Evolutionary conservation across 2,113 vertebrate species (phyloP), one percentile per base, ranked within the genome.

Genomic region (Phoxinus phoxinus): DNA sequence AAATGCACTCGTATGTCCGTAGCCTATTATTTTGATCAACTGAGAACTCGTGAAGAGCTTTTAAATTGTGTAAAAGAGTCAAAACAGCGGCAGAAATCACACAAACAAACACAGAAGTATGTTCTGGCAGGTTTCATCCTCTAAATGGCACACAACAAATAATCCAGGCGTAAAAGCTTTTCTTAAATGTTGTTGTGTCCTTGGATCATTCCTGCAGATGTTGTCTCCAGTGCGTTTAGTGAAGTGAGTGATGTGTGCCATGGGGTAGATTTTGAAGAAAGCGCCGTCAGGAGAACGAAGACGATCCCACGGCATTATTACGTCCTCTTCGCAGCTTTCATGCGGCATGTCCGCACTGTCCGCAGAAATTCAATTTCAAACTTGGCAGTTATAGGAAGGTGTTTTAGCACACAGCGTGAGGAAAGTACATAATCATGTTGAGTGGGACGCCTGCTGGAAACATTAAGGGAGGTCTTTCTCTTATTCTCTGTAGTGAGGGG

Each of bases 321-420:
- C 6, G 0, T 19, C 1, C 37, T 48, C 44, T 19, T 51, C 44
- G 12, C 56, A 48, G 35, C 41, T 67, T 65, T 81, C 12, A 30
- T 6, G 61, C 4, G 13, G 25, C 79, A 30, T 46, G n/a, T 11
- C 37, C 4, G 5, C 2, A 19, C 78, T 9, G 37, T 63, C 35
- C 17, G 7, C 25, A 32, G 13, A 63, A 67, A 67, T 81, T 46
- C 53, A 41, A 32, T 65, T 81, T 44, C 13, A n/a, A 32, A 32
- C n/a, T 81, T 81, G 78, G 59, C 78, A 51, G 61, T 23, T 25
- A 44, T 81, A 21, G 15, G 44, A 81, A 67, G 79, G 79, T 81
- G 61, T 81, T 81, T 69, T 81, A 76, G 25, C 19, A 59, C 89
- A 83, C 89, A 86, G 89, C 46, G 5, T 74, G 88, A 63, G 71